Percentiles rank a stretch among this genome's conserved stretches.
phyloP scores from a whole-genome alignment of 2,113 vertebrate species.

The Montifringilla adamsi region DNA sequence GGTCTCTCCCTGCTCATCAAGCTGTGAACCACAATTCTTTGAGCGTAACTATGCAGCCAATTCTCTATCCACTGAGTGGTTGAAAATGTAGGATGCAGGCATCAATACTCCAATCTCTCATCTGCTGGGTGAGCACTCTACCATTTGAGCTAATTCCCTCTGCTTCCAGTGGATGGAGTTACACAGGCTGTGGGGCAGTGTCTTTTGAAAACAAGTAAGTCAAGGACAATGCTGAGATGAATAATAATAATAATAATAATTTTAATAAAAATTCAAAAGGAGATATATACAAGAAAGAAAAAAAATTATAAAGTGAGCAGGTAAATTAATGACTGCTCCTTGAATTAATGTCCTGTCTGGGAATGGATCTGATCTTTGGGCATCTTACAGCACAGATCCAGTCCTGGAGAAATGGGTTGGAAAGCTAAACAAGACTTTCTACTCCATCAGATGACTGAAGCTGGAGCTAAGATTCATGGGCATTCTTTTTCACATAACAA shows the following conservation, averaged over 20 bases:
- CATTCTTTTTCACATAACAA: not conserved
- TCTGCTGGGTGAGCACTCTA: conserved; percentile 65
- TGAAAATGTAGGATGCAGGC: conserved; percentile 44
- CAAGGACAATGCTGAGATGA: not conserved
- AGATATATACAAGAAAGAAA: not conserved
- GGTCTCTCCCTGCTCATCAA: not conserved
- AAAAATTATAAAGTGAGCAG: not conserved
- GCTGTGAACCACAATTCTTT: rapidly evolving
- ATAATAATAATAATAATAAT: not conserved
- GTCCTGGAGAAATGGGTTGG: not conserved
- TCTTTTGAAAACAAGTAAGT: not conserved
- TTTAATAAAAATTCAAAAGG: not conserved
- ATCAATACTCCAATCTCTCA: conserved; percentile 60
- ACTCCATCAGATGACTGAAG: not conserved
- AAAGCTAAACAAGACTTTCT: not conserved
- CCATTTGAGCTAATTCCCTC: not conserved
- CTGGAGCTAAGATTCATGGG: not conserved
- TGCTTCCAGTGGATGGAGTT: not conserved
- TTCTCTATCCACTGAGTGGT: not conserved
- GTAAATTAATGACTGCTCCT: not conserved
- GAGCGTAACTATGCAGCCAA: rapidly evolving
- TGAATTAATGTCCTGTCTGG: not conserved
- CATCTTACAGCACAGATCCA: not conserved
- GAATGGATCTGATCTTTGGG: not conserved
- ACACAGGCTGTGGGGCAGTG: too few species aligned